A percentile compares a stretch with the other conserved stretches of the same genome.
These are phyloP conservation scores for Felis chaus DNA, from an alignment of 2,113 vertebrate species.

Conservation along the genomic window DNA sequence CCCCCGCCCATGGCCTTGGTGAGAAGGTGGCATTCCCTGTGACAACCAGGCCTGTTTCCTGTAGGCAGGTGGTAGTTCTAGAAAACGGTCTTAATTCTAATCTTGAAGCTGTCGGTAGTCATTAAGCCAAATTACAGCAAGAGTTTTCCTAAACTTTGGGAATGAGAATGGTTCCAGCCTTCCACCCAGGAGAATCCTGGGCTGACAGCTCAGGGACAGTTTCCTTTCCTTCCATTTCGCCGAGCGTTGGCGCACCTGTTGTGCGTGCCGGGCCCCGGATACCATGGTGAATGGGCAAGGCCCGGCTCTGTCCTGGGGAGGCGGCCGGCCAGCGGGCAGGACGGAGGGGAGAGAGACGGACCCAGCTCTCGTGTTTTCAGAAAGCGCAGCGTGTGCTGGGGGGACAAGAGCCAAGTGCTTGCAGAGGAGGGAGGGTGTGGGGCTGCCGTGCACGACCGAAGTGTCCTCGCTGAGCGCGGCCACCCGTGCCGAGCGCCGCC, in stretches of 20 bases:
- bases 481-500: rapidly evolving
- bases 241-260: background rate
- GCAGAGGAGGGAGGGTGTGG: background rate
- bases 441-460: background rate
- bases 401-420: background rate
- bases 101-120: background rate
- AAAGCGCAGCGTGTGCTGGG: rapidly evolving
- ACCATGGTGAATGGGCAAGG: background rate
- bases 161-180: background rate
- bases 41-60: background rate
- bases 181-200: rapidly evolving
- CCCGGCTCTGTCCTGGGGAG: background rate
- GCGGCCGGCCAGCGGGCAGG: background rate
- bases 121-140: background rate
- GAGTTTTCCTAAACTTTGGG: background rate
- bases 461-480: background rate
- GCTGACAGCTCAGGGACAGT: no score
- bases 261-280: background rate
- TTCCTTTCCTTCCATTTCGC: background rate
- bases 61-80: background rate
- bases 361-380: rapidly evolving
- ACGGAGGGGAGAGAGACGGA: background rate
- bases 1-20: background rate
- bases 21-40: background rate
- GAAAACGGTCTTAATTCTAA: background rate